Conservation (phyloP, 2,797 vertebrate species). For the Corythornis leucogaster region DNA sequence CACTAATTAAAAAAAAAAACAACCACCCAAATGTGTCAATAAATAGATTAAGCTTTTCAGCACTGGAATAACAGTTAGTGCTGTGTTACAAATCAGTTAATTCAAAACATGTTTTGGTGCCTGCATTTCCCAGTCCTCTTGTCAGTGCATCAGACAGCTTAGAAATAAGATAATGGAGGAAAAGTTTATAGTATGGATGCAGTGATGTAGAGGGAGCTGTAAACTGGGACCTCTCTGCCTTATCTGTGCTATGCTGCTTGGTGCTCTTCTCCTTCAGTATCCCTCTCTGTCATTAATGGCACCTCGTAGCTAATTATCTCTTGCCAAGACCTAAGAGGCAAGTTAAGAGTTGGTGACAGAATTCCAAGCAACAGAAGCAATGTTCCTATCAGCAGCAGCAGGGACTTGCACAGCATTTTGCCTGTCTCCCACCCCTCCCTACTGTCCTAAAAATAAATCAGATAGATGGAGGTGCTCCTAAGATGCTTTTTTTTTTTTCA, state of each 20-base stretch:
- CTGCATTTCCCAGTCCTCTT: not conserved
- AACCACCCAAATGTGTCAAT: not conserved
- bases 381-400: not conserved
- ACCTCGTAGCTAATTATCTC: not conserved
- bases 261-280: not conserved
- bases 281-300: not conserved
- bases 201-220: not conserved
- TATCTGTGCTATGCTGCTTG: not conserved
- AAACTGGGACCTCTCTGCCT: not conserved
- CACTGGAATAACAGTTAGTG: not conserved
- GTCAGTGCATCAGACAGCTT: not conserved
- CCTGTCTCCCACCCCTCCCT: not conserved
- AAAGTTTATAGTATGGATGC: not conserved
- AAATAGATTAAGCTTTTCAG: not conserved
- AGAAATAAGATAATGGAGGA: conserved; percentile 35
- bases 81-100: not conserved
- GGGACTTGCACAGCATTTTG: not conserved
- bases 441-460: not conserved
- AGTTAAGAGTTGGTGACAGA: not conserved
- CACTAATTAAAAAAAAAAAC: not conserved
- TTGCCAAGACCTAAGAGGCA: too few relatives aligned
- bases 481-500: conserved; percentile 16
- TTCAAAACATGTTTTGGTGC: not conserved
- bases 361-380: not conserved
- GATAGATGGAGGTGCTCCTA: not conserved